Base-by-base conservation (phyloP, 2,888 invertebrate species). In the Stenodema calcarata region DNA sequence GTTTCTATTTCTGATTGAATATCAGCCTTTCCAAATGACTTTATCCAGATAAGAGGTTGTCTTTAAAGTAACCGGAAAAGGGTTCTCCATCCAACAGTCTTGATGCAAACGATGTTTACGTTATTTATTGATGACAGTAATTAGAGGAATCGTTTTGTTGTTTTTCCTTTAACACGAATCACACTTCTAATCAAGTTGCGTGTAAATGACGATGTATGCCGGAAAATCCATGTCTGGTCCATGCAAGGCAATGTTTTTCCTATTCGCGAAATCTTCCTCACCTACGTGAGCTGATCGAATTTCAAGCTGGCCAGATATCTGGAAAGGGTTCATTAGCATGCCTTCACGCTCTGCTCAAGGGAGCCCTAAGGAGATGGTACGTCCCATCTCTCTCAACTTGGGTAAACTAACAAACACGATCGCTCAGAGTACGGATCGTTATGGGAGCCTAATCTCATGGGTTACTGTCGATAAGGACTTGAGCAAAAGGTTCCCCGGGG, bases 401-500 rank as follows among this genome's bases (percentile, higher is more conserved):
- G 73, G 12, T 73, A 73, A 73, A 73, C 73, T 73, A 73, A 73
- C 73, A 73, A 73, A 73, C 73, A 73, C 30, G 73, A 73, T 73
- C 73, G 73, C 73, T 73, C 73, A 73, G 12, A 73, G 73, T 73
- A 73, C 12, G 73, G 73, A 73, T 73, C 73, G 73, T 73, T 73
- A 73, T 30, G 73, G 73, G 4, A 30, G 73, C 73, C 30, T 73
- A 73, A 73, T 73, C 73, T 73, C 73, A 73, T 73, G 73, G 35
- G 73, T 28, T 28, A 73, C 73, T 73, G 30, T 35, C 73, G 73
- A 73, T 73, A 73, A 73, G 73, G 73, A 30, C 73, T 73, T 73
- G 73, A 73, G 73, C 73, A 73, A 73, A 73, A 73, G 73, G 73
- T 73, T 35, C 73, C 73, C 73, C n/a, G 28, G 73, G 54, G n/a